Conservation (phyloP, 2,113 vertebrate species). For the Podiceps cristatus region DNA sequence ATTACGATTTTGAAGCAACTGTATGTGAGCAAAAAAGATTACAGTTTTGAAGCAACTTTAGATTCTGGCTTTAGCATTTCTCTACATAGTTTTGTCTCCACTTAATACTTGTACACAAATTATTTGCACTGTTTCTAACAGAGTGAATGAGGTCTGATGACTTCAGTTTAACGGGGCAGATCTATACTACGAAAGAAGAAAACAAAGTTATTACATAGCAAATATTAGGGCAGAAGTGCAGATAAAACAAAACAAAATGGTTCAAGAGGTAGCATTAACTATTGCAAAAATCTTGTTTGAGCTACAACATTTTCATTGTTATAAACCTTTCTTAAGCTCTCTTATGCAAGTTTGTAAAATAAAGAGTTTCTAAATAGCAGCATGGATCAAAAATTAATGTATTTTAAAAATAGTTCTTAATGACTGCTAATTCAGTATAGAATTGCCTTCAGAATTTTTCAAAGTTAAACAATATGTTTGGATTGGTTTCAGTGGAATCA, state of each 20-base stretch:
- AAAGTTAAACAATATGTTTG: background rate
- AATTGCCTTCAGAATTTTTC: background rate
- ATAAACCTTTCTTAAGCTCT: background rate
- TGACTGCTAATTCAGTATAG: background rate
- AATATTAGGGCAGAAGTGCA: background rate
- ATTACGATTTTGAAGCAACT: background rate
- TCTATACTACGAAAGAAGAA: background rate
- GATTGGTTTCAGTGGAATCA: background rate
- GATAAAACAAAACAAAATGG: background rate
- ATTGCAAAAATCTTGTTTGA: background rate
- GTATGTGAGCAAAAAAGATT: background rate
- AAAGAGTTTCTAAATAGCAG: background rate
- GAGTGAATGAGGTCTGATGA: background rate
- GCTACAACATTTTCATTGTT: background rate
- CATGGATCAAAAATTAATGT: background rate
- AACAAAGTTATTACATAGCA: background rate
- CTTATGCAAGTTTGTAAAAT: background rate
- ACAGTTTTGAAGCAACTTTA: background rate
- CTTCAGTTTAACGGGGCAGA: background rate
- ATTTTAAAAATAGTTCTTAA: background rate
- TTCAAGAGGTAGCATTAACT: background rate
- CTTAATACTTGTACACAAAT: background rate
- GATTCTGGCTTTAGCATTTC: background rate
- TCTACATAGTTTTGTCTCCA: background rate
- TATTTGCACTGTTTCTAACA: background rate